Evolutionary conservation across 1,140 invertebrate species (phyloP).

Genomic region (Euura saliciscinereae): DNA sequence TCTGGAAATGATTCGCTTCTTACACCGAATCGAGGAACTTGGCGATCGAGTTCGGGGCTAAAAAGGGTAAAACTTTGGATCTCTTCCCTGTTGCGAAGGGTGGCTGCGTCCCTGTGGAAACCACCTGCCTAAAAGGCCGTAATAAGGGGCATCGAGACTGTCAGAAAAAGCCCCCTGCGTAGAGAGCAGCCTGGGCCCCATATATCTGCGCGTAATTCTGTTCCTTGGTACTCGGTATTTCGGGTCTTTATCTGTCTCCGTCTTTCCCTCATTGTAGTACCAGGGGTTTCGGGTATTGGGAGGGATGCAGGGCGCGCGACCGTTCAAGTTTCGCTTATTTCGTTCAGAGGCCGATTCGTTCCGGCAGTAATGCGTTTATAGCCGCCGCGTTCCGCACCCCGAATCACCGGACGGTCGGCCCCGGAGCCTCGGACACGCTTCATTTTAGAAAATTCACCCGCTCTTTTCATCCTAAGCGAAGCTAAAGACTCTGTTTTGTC

Average conservation of each 20-base stretch:
- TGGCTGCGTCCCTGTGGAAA: conserved; percentile 12
- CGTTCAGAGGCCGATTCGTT: conserved; percentile 44
- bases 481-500: conserved; percentile 49
- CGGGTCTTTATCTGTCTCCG: not conserved
- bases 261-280: not conserved
- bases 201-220: not conserved
- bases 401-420: conserved; percentile 17
- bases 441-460: conserved; percentile 14
- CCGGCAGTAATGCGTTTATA: conserved; percentile 52
- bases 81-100: not conserved
- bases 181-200: not conserved
- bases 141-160: conserved; percentile 19
- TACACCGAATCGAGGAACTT: too few relatives aligned
- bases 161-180: conserved; percentile 13
- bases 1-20: too few relatives aligned
- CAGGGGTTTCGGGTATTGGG: not conserved
- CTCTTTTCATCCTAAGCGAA: conserved; percentile 32
- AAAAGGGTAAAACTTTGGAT: not conserved
- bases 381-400: conserved; percentile 30
- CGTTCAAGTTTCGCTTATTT: conserved; percentile 47
- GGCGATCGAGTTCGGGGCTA: too few relatives aligned
- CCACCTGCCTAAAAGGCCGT: conserved; percentile 27
- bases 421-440: conserved; percentile 32
- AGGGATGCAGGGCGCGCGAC: conserved; percentile 32
- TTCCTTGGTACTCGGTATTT: not conserved